Conservation (phyloP, 1,140 invertebrate species). For the Tetramorium alpestre region DNA sequence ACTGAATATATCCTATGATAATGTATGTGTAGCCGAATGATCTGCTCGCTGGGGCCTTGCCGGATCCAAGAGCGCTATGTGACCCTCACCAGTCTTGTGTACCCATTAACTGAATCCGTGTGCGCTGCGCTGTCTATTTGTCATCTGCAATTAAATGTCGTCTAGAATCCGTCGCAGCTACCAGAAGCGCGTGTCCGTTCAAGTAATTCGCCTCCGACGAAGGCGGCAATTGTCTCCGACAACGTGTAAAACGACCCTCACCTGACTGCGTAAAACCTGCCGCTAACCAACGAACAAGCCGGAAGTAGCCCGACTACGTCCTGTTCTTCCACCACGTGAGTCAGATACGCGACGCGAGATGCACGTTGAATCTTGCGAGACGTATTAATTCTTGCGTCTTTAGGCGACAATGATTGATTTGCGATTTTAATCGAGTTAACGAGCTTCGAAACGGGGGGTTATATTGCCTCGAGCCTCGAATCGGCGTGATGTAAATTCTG, state of each 20-base stretch:
- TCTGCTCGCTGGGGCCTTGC: no score
- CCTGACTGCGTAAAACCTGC: slow-evolving; percentile 77
- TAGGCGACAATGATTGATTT: not conserved
- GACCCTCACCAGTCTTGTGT: slow-evolving; percentile 23
- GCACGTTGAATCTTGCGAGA: no score
- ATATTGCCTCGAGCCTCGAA: not conserved
- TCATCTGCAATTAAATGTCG: slow-evolving; percentile 78
- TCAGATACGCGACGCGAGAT: slow-evolving; percentile 56
- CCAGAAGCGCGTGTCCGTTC: slow-evolving; percentile 61
- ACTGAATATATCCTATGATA: slow-evolving; percentile 72
- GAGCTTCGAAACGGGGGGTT: not conserved
- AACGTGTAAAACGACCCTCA: slow-evolving; percentile 70
- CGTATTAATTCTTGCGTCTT: not conserved
- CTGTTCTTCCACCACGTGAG: not conserved
- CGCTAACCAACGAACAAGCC: slow-evolving; percentile 56
- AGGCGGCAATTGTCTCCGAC: slow-evolving; percentile 33
- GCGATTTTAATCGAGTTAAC: not conserved
- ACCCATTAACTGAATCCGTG: slow-evolving; percentile 49
- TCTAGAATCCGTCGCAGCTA: slow-evolving; percentile 68
- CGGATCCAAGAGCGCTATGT: slow-evolving; percentile 37
- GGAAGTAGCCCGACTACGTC: slow-evolving; percentile 63
- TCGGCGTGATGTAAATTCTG: no score
- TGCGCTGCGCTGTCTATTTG: slow-evolving; percentile 70
- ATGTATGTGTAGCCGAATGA: slow-evolving; percentile 32
- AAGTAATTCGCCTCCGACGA: not conserved